A percentile compares a stretch with the other conserved stretches of the same genome.
These are phyloP conservation scores for Cephonodes hylas DNA, from an alignment of 2,888 invertebrate species.

Conservation along the genomic window DNA sequence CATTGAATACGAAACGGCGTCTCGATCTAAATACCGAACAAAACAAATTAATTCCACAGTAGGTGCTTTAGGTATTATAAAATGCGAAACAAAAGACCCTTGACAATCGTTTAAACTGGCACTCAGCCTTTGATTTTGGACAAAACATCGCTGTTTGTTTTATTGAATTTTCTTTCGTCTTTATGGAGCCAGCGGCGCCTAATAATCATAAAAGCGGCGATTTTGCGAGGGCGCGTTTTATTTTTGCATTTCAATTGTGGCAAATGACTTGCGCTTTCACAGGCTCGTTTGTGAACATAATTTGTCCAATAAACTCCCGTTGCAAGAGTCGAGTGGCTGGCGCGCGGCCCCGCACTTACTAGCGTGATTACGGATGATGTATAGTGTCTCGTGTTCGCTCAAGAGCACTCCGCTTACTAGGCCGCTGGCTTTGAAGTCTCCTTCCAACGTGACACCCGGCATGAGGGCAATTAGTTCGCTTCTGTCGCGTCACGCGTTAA, in stretches of 20 bases:
- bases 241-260: background rate
- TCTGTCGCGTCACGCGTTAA: constrained; percentile 22
- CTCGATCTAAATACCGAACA: constrained; percentile 11
- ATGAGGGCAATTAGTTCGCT: constrained; percentile 26
- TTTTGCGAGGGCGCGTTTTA: constrained; percentile 4
- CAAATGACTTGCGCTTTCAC: background rate
- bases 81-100: constrained; percentile 13
- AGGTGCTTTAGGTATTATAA: constrained; percentile 15
- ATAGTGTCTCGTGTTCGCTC: background rate
- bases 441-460: constrained; percentile 17
- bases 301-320: background rate
- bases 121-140: constrained; percentile 15
- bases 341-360: background rate
- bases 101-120: constrained; percentile 11
- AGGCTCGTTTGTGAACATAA: background rate
- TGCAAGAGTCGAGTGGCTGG: background rate
- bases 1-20: constrained; percentile 6
- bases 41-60: constrained; percentile 15
- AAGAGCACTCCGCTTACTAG: constrained; percentile 9
- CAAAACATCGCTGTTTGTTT: constrained; percentile 14
- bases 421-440: constrained; percentile 29
- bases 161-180: constrained; percentile 14
- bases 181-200: constrained; percentile 15
- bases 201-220: constrained; percentile 11
- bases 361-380: constrained; percentile 2